Percentiles rank a stretch among this genome's conserved stretches.
These are phyloP conservation scores for Geodia barretti DNA, from an alignment of 37 sponge, comb jelly and placozoan genomes.

Conservation along the genomic window DNA sequence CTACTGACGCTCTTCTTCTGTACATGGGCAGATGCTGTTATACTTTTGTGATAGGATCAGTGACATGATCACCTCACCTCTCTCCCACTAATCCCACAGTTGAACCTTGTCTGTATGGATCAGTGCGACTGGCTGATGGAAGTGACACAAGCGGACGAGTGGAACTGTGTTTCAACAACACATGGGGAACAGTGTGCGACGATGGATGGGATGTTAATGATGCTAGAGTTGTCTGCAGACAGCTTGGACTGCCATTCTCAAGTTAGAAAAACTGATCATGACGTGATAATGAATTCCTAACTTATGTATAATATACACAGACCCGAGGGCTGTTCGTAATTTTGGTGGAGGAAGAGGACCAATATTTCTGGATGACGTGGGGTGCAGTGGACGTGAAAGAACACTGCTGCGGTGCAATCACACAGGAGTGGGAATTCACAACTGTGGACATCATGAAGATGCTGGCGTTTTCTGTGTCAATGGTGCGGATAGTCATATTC, in stretches of 20 bases:
- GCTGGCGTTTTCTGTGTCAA: too few relatives aligned
- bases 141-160: constrained; percentile 24
- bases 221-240: constrained; percentile 50
- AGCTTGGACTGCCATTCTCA: constrained; percentile 35
- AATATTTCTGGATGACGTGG: constrained; percentile 26
- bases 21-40: too few relatives aligned
- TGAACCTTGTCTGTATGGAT: constrained; percentile 12
- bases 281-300: too few relatives aligned
- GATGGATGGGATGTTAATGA: constrained; percentile 25
- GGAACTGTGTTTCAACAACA: constrained; percentile 20
- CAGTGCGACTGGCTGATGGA: constrained; percentile 15
- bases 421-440: constrained; percentile 19
- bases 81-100: background rate
- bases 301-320: too few relatives aligned
- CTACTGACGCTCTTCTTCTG: too few relatives aligned
- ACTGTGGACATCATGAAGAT: constrained; percentile 47
- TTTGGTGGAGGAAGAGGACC: constrained; percentile 34
- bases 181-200: constrained; percentile 71
- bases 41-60: too few relatives aligned
- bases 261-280: too few relatives aligned
- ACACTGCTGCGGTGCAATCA: constrained; percentile 17
- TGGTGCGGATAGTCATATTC: too few relatives aligned
- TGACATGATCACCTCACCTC: too few relatives aligned
- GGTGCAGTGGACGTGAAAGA: constrained; percentile 21
- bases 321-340: too few relatives aligned